Conservation (phyloP, 2,113 vertebrate genomes). For the Pelecanus crispus region DNA sequence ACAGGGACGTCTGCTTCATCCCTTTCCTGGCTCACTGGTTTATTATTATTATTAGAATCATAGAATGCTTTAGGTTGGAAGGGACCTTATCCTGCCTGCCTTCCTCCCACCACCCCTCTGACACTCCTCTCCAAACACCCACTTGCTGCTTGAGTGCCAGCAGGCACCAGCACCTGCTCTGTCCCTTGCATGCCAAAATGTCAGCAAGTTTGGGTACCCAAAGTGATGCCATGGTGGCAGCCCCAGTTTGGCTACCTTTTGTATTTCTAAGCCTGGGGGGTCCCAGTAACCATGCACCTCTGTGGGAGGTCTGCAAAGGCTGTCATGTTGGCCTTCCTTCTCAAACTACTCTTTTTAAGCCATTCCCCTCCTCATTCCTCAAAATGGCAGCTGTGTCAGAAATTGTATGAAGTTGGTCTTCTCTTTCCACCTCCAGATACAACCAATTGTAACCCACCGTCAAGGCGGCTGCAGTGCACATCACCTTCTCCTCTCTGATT, state of each 20-base stretch:
- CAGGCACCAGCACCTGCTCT: neutral
- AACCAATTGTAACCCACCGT: neutral
- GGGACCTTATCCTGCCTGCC: rapidly evolving
- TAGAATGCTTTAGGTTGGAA: too few species aligned
- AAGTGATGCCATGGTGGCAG: neutral
- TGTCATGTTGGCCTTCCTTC: neutral
- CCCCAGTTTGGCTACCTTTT: neutral
- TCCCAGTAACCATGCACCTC: rapidly evolving
- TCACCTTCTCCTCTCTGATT: neutral
- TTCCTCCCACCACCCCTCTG: neutral
- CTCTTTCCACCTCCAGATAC: neutral
- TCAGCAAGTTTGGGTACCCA: neutral
- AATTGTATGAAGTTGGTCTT: neutral
- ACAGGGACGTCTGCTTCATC: neutral
- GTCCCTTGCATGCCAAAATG: neutral
- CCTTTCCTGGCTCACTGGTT: neutral
- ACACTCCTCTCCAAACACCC: neutral
- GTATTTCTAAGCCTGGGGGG: neutral
- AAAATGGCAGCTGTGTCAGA: neutral
- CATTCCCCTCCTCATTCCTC: neutral
- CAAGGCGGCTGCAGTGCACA: neutral
- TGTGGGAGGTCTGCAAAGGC: neutral
- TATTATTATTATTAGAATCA: too few species aligned
- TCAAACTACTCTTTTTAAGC: neutral
- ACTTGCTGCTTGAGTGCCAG: rapidly evolving